phyloP scores from a whole-genome alignment of 2,113 vertebrate species.

The Chelonoidis abingdonii region DNA sequence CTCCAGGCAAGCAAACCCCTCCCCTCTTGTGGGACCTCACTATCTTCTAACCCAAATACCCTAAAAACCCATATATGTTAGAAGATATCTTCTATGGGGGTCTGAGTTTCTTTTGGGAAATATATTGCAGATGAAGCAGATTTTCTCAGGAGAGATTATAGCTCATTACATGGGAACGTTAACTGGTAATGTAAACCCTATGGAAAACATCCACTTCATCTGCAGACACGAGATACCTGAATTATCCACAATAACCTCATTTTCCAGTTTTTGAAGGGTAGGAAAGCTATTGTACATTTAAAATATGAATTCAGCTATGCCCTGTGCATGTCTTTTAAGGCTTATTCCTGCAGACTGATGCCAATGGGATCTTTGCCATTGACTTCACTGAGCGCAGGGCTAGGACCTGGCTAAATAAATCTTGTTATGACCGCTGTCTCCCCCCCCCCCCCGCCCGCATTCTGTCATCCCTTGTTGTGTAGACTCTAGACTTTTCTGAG shows the following conservation, averaged over 20 bases:
- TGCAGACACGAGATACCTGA: slow-evolving; percentile 48
- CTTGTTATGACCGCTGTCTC: background rate
- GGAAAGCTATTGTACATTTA: background rate
- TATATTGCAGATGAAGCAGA: slow-evolving; percentile 21
- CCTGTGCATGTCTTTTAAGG: background rate
- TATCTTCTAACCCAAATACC: background rate
- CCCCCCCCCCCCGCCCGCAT: rapidly evolving
- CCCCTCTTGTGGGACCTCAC: background rate
- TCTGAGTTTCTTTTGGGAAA: background rate
- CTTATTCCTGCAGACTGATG: background rate
- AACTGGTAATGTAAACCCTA: slow-evolving; percentile 57
- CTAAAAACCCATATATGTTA: too few species aligned
- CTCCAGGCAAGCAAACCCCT: background rate
- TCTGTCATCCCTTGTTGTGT: rapidly evolving
- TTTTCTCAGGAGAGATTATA: slow-evolving; percentile 23
- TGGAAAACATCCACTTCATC: slow-evolving; percentile 14
- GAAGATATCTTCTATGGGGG: too few species aligned
- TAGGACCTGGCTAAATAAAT: background rate
- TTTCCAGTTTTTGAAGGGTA: slow-evolving; percentile 17
- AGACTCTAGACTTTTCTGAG: rapidly evolving
- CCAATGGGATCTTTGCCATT: background rate
- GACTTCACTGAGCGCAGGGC: background rate
- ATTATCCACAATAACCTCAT: slow-evolving; percentile 44
- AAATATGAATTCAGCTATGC: background rate
- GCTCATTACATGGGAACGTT: slow-evolving; percentile 55